Evolutionary conservation across 2,888 invertebrate species (phyloP).

Genomic region (Helicoverpa assulta): DNA sequence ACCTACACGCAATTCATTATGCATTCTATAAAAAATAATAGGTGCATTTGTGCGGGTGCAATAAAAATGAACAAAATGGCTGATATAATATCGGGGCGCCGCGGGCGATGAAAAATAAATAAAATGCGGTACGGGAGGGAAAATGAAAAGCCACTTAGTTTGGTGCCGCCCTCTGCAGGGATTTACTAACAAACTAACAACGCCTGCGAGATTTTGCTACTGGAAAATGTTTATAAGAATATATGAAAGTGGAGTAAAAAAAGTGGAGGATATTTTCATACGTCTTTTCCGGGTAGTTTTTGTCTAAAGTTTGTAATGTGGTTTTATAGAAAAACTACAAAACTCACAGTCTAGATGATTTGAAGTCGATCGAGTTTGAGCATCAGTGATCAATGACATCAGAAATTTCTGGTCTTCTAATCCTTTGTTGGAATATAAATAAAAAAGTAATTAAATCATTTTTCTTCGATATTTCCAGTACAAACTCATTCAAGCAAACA

Average conservation of each 20-base stretch:
- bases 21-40: conserved; percentile 83
- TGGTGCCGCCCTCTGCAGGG: conserved; percentile 79
- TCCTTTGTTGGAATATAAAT: no score
- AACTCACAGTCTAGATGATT: no score
- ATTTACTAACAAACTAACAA: conserved; percentile 69
- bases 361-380: no score
- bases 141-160: conserved; percentile 85
- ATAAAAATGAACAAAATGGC: conserved; percentile 86
- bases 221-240: conserved; percentile 12
- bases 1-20: conserved; percentile 66
- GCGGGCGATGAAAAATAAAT: conserved; percentile 88
- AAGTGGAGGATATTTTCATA: neutral
- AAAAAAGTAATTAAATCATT: no score
- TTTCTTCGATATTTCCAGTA: no score
- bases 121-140: conserved; percentile 78
- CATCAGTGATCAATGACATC: no score
- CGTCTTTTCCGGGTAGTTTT: neutral
- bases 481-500: no score
- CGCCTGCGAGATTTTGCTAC: conserved; percentile 34
- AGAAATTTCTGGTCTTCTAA: no score
- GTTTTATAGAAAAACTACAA: no score
- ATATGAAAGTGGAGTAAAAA: no score
- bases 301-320: neutral
- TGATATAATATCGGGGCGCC: conserved; percentile 84
- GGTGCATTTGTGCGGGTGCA: conserved; percentile 80